A percentile compares a stretch with the other conserved stretches of the same genome.
Evolutionary conservation across 2,888 invertebrate genomes (phyloP).

Genomic region (Serrognathus titanus): DNA sequence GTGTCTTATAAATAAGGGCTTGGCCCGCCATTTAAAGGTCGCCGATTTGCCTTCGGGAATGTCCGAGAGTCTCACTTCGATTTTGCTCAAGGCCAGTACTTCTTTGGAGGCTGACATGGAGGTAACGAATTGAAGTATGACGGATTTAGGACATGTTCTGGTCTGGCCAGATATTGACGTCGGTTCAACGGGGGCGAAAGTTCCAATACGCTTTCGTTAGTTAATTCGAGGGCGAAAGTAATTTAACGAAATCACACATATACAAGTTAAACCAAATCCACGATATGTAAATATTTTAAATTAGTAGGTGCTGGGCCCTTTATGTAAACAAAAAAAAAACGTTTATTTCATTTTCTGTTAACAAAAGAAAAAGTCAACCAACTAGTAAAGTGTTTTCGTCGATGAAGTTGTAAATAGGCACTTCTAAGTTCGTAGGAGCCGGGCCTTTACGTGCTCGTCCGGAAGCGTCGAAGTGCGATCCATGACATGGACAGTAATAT

Average conservation of each 20-base stretch:
- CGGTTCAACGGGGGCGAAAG: no score
- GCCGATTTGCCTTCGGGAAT: conserved; percentile 64
- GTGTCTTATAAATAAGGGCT: conserved; percentile 75
- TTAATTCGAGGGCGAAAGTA: background rate
- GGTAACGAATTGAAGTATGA: conserved; percentile 51
- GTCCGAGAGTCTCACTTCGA: conserved; percentile 68
- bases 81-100: conserved; percentile 70
- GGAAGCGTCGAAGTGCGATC: conserved; percentile 75
- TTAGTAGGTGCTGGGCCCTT: no score
- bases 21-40: conserved; percentile 73
- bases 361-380: conserved; percentile 40
- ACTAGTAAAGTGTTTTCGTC: conserved; percentile 56
- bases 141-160: conserved; percentile 44
- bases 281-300: no score
- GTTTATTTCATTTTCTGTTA: no score
- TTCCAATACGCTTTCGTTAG: background rate
- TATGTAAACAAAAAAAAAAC: background rate
- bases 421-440: conserved; percentile 67
- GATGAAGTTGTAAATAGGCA: conserved; percentile 61
- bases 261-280: no score
- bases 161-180: conserved; percentile 26
- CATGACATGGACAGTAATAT: conserved; percentile 82
- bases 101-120: conserved; percentile 62
- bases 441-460: conserved; percentile 75
- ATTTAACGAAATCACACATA: background rate